Conservation (phyloP, 2,888 invertebrate species). For the Corythucha ciliata region DNA sequence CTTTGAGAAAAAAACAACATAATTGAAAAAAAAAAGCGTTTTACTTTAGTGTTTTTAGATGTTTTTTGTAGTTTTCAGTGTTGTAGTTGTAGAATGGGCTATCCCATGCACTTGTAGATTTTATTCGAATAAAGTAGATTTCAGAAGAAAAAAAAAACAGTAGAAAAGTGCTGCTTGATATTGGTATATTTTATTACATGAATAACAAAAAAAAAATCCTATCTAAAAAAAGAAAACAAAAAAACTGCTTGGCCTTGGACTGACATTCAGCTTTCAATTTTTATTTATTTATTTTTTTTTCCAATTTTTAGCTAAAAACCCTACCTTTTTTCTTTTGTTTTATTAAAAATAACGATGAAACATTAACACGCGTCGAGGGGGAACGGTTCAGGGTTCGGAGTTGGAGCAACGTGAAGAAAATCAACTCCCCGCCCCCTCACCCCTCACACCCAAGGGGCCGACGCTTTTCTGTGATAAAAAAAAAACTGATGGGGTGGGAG, state of each 20-base stretch:
- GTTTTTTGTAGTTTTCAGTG: constrained; percentile 37
- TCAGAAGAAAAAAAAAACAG: constrained; percentile 44
- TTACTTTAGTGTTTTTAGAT: constrained; percentile 35
- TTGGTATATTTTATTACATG: constrained; percentile 25
- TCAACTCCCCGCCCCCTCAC: too few species aligned
- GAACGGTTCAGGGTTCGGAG: too few species aligned
- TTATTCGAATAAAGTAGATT: constrained; percentile 48
- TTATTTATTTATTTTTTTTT: constrained; percentile 17
- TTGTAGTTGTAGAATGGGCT: constrained; percentile 34
- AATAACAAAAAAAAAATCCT: neutral
- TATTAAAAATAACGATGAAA: too few species aligned
- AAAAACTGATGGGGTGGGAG: too few species aligned
- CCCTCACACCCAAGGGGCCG: too few species aligned
- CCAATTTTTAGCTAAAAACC: too few species aligned
- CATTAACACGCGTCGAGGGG: too few species aligned
- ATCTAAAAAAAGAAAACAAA: neutral
- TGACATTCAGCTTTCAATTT: constrained; percentile 25
- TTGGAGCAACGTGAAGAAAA: too few species aligned
- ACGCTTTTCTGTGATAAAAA: too few species aligned
- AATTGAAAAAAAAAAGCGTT: constrained; percentile 21
- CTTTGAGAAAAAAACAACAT: neutral
- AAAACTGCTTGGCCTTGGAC: constrained; percentile 25
- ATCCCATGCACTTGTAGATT: constrained; percentile 46
- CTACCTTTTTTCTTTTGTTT: too few species aligned
- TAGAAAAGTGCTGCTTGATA: constrained; percentile 43